Conservation (phyloP, 2,113 vertebrate genomes). For the Alces alces region DNA sequence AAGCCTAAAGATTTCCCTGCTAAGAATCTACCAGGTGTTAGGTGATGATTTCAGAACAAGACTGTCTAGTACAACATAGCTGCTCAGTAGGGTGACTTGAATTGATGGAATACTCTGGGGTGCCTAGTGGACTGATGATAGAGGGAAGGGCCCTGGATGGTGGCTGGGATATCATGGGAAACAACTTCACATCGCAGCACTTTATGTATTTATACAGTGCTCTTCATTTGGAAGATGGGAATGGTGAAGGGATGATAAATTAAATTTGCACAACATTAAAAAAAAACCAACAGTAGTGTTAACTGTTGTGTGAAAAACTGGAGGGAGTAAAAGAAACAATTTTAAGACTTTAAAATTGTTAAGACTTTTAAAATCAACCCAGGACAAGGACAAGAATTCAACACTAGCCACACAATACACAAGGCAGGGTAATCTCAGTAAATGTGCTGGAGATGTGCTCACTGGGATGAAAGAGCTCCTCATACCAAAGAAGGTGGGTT, state of each 20-base stretch:
- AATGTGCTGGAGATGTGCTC: background rate
- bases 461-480: background rate
- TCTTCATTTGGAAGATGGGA: background rate
- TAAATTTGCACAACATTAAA: background rate
- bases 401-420: background rate
- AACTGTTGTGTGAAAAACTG: background rate
- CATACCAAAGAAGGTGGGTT: background rate
- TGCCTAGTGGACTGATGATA: background rate
- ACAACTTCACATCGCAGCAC: background rate
- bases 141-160: background rate
- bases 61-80: background rate
- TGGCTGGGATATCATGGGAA: background rate
- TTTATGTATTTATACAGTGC: background rate
- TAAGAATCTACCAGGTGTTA: background rate
- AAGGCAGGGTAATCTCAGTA: too few relatives aligned
- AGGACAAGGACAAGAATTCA: constrained; percentile 9
- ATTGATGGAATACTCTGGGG: background rate
- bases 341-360: background rate
- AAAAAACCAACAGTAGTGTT: background rate
- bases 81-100: background rate
- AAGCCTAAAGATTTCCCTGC: background rate
- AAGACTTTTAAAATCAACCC: background rate
- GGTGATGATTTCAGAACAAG: background rate
- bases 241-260: background rate
- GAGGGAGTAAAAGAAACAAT: background rate